Percentiles rank a stretch among this genome's conserved stretches.
phyloP scores from a whole-genome alignment of 1,140 invertebrate genomes.

The Armadillidium nasatum region DNA sequence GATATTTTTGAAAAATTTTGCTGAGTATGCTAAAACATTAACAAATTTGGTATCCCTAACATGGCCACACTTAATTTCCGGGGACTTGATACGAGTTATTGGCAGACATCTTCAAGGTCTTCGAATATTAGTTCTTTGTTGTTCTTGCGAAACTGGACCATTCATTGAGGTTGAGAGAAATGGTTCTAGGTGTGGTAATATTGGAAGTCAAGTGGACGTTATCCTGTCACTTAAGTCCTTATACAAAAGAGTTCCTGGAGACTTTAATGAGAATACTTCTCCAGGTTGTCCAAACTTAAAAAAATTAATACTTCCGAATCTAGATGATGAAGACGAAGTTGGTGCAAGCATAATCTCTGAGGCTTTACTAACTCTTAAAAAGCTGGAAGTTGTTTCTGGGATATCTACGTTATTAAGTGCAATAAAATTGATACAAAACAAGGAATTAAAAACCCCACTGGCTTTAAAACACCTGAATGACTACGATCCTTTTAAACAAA shows the following conservation, averaged over 20 bases:
- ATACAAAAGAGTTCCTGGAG: constrained; percentile 35
- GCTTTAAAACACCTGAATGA: constrained; percentile 33
- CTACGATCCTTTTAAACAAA: constrained; percentile 36
- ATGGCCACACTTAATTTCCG: constrained; percentile 40
- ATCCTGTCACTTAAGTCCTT: constrained; percentile 27
- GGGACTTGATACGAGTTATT: constrained; percentile 32
- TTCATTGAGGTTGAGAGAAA: constrained; percentile 33
- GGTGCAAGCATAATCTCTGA: constrained; percentile 26
- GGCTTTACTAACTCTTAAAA: constrained; percentile 26
- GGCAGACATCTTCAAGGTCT: constrained; percentile 34
- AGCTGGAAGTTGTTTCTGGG: constrained; percentile 33
- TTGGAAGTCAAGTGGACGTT: constrained; percentile 25
- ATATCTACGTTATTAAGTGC: constrained; percentile 33
- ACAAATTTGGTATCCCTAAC: constrained; percentile 12
- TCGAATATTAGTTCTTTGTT: constrained; percentile 26
- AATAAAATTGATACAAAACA: constrained; percentile 18
- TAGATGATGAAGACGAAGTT: constrained; percentile 39
- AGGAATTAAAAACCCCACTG: not conserved
- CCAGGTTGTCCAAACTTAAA: constrained; percentile 29
- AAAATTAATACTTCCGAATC: constrained; percentile 30
- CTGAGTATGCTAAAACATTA: constrained; percentile 7
- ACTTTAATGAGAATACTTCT: constrained; percentile 24
- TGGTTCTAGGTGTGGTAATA: constrained; percentile 28
- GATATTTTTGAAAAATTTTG: not conserved
- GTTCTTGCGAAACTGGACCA: constrained; percentile 30